Percentiles rank a stretch among this genome's conserved stretches.
Evolutionary conservation across 37 sponge, comb jelly and placozoan genomes (phyloP).

Genomic region (Halisarca cf. caerulea): DNA sequence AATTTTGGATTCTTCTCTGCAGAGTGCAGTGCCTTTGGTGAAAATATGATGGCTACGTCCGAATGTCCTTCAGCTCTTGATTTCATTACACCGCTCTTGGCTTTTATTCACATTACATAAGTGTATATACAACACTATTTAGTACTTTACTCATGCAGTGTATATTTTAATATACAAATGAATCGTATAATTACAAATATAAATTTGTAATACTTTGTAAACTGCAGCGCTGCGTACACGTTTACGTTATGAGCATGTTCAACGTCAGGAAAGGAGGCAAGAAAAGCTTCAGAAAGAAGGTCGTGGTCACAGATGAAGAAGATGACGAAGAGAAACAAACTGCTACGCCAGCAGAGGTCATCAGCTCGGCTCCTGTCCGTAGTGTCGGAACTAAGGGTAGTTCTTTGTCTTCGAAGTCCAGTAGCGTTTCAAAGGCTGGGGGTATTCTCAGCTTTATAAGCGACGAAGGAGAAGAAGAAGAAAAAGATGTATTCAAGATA

Average conservation of each 20-base stretch:
- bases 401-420: background rate
- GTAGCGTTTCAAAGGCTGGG: background rate
- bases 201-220: background rate
- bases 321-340: background rate
- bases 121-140: no score
- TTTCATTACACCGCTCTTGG: no score
- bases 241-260: constrained; percentile 52
- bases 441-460: background rate
- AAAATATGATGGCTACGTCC: background rate
- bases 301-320: constrained; percentile 16
- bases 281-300: constrained; percentile 38
- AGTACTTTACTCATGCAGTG: no score
- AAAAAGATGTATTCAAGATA: constrained; percentile 45
- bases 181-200: no score
- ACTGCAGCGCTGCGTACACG: background rate
- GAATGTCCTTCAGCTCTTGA: background rate
- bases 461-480: constrained; percentile 55
- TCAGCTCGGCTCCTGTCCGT: background rate
- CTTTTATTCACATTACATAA: no score
- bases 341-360: background rate
- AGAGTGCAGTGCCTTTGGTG: background rate
- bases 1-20: constrained; percentile 41
- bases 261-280: constrained; percentile 14
- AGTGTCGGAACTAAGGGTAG: background rate
- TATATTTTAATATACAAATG: no score